These are phyloP conservation scores for Aricia agestis DNA, from an alignment of 1,140 invertebrate genomes.

Conservation along the genomic window DNA sequence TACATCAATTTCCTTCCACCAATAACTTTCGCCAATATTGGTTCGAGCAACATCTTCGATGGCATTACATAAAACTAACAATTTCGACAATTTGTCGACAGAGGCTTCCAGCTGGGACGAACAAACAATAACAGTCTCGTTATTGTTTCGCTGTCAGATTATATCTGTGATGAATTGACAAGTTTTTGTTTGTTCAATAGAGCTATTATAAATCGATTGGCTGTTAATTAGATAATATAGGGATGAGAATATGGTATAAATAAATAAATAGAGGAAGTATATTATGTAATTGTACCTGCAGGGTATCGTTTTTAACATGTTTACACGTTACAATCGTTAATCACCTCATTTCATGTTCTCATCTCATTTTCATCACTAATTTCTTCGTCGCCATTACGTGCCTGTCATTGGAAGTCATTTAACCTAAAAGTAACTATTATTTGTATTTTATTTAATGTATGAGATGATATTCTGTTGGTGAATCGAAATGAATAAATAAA, in stretches of 20 bases:
- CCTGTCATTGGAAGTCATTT: no score
- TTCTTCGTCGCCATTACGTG: no score
- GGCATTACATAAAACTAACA: conserved; percentile 30
- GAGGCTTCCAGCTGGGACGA: conserved; percentile 45
- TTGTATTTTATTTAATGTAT: no score
- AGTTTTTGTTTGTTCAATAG: conserved; percentile 9
- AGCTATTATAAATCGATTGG: neutral
- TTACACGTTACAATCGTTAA: no score
- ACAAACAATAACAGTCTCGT: conserved; percentile 57
- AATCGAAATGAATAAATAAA: no score
- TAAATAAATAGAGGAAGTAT: no score
- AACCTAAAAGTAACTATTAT: no score
- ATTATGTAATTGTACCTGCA: no score
- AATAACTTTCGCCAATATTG: conserved; percentile 11
- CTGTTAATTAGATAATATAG: neutral
- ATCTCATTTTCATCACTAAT: no score
- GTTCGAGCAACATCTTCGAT: conserved; percentile 13
- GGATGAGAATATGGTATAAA: neutral
- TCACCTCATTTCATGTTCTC: no score
- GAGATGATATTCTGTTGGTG: no score
- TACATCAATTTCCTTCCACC: conserved; percentile 5
- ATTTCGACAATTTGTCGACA: conserved; percentile 54
- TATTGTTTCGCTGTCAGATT: conserved; percentile 59
- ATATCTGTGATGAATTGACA: conserved; percentile 47
- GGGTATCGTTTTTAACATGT: no score